These are phyloP conservation scores for Hippocampus comes DNA, from an alignment of 2,113 vertebrate species.

Conservation along the genomic window DNA sequence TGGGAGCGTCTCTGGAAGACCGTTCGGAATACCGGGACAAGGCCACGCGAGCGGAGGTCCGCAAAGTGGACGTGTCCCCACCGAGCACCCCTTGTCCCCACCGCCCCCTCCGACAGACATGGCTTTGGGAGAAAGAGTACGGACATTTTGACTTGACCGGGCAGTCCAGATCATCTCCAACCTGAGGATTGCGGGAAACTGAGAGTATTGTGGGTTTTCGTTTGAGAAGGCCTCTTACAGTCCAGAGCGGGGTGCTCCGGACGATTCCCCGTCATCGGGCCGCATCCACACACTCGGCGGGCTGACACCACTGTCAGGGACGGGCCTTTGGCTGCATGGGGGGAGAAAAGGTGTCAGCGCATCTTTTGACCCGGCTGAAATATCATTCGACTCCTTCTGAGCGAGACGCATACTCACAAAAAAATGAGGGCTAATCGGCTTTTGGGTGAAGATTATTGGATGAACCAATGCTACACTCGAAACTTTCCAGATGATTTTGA, in stretches of 20 bases:
- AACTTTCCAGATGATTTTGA: too few species aligned
- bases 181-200: slow-evolving; percentile 94
- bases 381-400: not conserved
- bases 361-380: not conserved
- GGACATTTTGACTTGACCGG: slow-evolving; percentile 74
- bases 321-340: slow-evolving; percentile 89
- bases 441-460: too few species aligned
- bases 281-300: slow-evolving; percentile 68
- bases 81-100: slow-evolving; percentile 26
- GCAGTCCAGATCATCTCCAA: slow-evolving; percentile 83
- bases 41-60: slow-evolving; percentile 15
- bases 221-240: slow-evolving; percentile 85
- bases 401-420: too few species aligned
- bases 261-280: slow-evolving; percentile 39
- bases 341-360: not conserved
- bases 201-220: slow-evolving; percentile 78
- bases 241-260: slow-evolving; percentile 71
- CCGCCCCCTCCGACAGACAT: slow-evolving; percentile 60
- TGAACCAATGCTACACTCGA: too few species aligned
- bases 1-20: slow-evolving; percentile 53
- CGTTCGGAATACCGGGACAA: slow-evolving; percentile 50
- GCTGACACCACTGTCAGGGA: slow-evolving; percentile 84
- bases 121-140: slow-evolving; percentile 83
- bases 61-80: slow-evolving; percentile 17
- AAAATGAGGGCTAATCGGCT: too few species aligned